phyloP scores from a whole-genome alignment of 2,888 invertebrate species.

The Dione vanillae region DNA sequence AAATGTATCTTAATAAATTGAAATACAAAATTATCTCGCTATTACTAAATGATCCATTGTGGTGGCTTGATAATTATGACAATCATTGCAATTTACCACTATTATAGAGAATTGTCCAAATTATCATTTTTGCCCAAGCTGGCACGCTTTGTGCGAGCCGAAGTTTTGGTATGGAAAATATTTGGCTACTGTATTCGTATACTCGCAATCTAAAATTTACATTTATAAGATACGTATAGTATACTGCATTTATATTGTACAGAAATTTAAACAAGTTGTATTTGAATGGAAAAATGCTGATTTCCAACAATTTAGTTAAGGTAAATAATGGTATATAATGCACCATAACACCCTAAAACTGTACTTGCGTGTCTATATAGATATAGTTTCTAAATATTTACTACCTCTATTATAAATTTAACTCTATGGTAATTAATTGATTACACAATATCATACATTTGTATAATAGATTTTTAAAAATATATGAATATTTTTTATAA shows the following conservation, averaged over 20 bases:
- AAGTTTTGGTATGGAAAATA: slow-evolving; percentile 67
- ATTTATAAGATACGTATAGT: slow-evolving; percentile 22
- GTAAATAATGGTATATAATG: no score
- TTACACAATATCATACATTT: no score
- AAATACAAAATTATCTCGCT: background rate
- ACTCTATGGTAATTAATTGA: no score
- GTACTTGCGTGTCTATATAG: no score
- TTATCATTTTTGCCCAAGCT: slow-evolving; percentile 68
- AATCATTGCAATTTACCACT: slow-evolving; percentile 70
- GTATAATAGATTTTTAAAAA: background rate
- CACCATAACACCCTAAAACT: no score
- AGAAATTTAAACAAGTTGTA: slow-evolving; percentile 16
- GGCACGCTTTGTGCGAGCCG: slow-evolving; percentile 71
- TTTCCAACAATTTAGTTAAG: background rate
- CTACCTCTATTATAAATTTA: no score
- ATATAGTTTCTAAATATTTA: no score
- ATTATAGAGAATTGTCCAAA: slow-evolving; percentile 59
- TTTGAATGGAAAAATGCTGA: background rate
- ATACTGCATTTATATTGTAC: slow-evolving; percentile 33
- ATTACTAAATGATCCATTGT: no score
- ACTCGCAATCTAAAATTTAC: slow-evolving; percentile 37
- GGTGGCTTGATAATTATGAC: slow-evolving; percentile 35
- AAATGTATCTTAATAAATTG: no score
- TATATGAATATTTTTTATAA: no score
- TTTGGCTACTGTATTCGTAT: slow-evolving; percentile 52